Evolutionary conservation across 2,797 vertebrate species (phyloP).

Genomic region (Borostomias antarcticus): DNA sequence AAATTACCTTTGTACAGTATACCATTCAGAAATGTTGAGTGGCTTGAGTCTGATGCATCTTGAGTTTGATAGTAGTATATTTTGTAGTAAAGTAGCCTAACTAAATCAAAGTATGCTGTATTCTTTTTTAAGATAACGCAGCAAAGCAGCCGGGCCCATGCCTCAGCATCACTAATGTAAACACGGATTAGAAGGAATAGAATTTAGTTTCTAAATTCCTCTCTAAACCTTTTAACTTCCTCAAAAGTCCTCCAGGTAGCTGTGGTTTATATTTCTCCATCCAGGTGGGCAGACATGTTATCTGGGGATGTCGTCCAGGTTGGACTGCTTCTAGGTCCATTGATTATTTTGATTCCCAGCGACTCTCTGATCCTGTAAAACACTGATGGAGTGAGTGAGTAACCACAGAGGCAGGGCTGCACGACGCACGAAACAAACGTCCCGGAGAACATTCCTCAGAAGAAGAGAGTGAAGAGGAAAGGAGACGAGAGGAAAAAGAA

Average conservation of each 20-base stretch:
- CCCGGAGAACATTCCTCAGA: constrained; percentile 73
- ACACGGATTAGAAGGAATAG: too few species aligned
- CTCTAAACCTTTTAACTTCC: constrained; percentile 4
- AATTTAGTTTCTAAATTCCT: background rate
- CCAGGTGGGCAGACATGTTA: constrained; percentile 66
- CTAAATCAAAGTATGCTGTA: too few species aligned
- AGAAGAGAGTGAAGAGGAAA: constrained; percentile 39
- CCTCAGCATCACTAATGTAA: too few species aligned
- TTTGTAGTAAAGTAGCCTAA: too few species aligned
- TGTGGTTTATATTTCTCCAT: constrained; percentile 36
- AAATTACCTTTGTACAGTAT: too few species aligned
- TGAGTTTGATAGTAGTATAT: too few species aligned
- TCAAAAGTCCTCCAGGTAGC: background rate
- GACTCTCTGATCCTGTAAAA: constrained; percentile 71
- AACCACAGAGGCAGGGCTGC: constrained; percentile 71
- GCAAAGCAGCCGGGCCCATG: too few species aligned
- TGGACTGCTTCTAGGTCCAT: constrained; percentile 57
- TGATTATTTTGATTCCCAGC: constrained; percentile 74
- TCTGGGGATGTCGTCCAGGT: constrained; percentile 46
- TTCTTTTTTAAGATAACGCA: too few species aligned
- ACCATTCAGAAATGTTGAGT: too few species aligned
- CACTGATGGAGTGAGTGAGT: constrained; percentile 79
- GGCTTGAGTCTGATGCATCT: too few species aligned
- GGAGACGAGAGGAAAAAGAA: background rate
- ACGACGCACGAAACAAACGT: constrained; percentile 66